A percentile compares a stretch with the other conserved stretches of the same genome.
These are phyloP conservation scores for Cynodonichthys magdalenae DNA, from an alignment of 2,797 vertebrate genomes.

Conservation along the genomic window DNA sequence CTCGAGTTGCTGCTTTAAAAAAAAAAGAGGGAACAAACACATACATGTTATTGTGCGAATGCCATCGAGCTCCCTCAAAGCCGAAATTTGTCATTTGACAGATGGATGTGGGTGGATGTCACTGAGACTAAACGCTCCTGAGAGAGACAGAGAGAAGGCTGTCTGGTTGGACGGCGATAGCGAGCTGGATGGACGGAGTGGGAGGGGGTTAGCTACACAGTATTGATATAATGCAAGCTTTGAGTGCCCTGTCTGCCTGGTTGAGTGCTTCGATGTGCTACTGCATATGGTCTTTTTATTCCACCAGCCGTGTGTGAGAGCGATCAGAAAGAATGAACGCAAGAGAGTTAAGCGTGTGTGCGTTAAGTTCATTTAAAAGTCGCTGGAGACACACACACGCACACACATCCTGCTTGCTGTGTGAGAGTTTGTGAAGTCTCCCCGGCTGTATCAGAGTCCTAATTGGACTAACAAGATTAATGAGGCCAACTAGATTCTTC, in stretches of 20 bases:
- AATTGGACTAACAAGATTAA: constrained; percentile 81
- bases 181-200: constrained; percentile 52
- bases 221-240: constrained; percentile 73
- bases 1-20: constrained; percentile 41
- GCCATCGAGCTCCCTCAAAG: constrained; percentile 59
- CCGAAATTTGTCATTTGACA: constrained; percentile 78
- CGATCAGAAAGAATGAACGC: constrained; percentile 16
- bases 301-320: constrained; percentile 24
- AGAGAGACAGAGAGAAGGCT: constrained; percentile 60
- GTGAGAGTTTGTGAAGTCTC: constrained; percentile 53
- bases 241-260: constrained; percentile 70
- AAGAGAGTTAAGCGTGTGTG: constrained; percentile 39
- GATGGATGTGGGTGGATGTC: constrained; percentile 85
- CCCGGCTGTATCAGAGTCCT: constrained; percentile 64
- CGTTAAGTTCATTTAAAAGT: constrained; percentile 66
- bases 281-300: constrained; percentile 61
- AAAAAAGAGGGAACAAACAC: constrained; percentile 32
- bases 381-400: constrained; percentile 30
- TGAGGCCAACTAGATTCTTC: constrained; percentile 71
- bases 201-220: constrained; percentile 68
- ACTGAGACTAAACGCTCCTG: constrained; percentile 76
- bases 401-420: constrained; percentile 14
- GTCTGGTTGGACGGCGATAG: constrained; percentile 63
- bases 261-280: constrained; percentile 61
- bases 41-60: constrained; percentile 56